Base-by-base conservation (phyloP, 2,113 vertebrate species). In the Carlito syrichta region DNA sequence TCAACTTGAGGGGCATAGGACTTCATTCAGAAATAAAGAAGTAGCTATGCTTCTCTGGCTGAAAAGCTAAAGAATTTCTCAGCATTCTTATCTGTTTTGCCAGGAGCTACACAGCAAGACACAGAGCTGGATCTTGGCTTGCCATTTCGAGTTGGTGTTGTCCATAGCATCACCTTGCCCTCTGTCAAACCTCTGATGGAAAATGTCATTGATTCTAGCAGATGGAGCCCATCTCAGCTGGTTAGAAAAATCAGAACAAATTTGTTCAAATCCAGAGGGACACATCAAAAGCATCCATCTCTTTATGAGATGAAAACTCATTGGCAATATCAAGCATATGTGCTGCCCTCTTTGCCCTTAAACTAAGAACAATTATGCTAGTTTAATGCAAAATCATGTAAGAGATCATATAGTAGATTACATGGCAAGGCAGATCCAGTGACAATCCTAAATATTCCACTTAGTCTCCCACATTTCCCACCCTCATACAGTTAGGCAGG, bases 211-310 rank as follows among this genome's bases (percentile, higher is more conserved):
- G 54, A 20, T 54, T 91, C 86, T 50, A 78, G 71, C 12, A 32
- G 76, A 50, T 2, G 83, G 25, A 63, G 68, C 38, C 77, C 48
- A 50, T 38, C 56, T 89, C 50, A 38, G 43, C 54, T 66, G 52
- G 48, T 54, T 66, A 10, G 40, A 94, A 71, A 91, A 88, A 76
- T 58, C 74, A 62, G 74, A 95, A 87, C 60, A 92, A 79, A 92
- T 74, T 11, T 63, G 22, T 45, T 30, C 85, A 22, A 76, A 56
- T 76, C 56, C 27, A 81, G 77, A 90, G 32, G 40, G 63, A 83
- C 30, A n/a, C 14, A 60, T 43, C 58, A 77, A 25, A 9, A 82
- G 40, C 25, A 16, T 68, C 19, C n/a, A 20, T 78, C 32, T 88
- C n/a, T 83, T n/a, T 30, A 20, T 43, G 66, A 94, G 71, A 50